Conservation (phyloP, 1,140 invertebrate genomes). For the Carposina sasakii region DNA sequence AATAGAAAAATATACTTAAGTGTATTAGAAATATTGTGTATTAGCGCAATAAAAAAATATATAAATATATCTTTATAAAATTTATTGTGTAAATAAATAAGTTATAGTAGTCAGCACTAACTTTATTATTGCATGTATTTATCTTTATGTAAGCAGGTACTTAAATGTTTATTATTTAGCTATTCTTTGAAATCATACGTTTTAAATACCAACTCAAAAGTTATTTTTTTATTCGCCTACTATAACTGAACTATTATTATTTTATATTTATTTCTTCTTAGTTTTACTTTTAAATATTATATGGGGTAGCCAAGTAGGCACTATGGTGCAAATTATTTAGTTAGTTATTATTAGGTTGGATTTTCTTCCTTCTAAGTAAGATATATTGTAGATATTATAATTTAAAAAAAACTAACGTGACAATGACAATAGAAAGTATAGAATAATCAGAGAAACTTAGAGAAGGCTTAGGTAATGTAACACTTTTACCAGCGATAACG, state of each 20-base stretch:
- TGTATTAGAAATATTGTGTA: conserved; percentile 24
- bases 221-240: too few species aligned
- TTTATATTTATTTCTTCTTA: too few species aligned
- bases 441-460: conserved; percentile 1
- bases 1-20: too few species aligned
- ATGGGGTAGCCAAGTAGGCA: too few species aligned
- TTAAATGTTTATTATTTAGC: background rate
- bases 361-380: too few species aligned
- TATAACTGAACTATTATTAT: too few species aligned
- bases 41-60: conserved; percentile 24
- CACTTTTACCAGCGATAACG: too few species aligned
- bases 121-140: background rate
- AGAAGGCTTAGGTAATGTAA: background rate
- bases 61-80: conserved; percentile 5
- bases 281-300: too few species aligned
- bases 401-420: conserved; percentile 33
- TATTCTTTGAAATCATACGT: background rate
- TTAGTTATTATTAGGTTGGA: too few species aligned
- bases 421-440: conserved; percentile 55
- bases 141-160: background rate
- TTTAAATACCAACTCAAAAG: too few species aligned
- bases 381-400: background rate
- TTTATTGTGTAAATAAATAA: background rate
- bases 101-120: too few species aligned
- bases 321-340: too few species aligned